phyloP scores from a whole-genome alignment of 2,797 vertebrate genomes.

The Fratercula arctica region DNA sequence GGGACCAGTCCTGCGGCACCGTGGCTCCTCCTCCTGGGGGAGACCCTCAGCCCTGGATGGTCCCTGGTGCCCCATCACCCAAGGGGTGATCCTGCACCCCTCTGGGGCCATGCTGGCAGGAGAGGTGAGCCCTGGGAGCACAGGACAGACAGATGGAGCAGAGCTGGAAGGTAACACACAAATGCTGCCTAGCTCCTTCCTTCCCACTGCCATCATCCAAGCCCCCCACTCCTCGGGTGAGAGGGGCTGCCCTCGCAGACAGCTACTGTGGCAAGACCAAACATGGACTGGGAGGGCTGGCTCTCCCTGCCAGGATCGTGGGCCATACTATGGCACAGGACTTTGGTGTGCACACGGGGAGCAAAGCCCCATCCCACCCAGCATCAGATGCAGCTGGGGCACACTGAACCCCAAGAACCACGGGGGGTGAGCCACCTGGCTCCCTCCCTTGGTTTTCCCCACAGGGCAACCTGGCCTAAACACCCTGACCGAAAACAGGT shows the following conservation, averaged over 20 bases:
- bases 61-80: neutral
- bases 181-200: neutral
- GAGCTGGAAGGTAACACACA: neutral
- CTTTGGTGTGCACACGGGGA: neutral
- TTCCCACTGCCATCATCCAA: neutral
- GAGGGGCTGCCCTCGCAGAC: neutral
- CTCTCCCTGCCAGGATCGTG: fast-evolving
- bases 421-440: fast-evolving
- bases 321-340: neutral
- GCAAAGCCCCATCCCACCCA: neutral
- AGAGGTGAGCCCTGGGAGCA: fast-evolving
- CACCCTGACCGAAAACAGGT: neutral
- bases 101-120: neutral
- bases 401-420: neutral
- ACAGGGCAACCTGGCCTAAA: neutral
- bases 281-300: neutral
- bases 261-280: neutral
- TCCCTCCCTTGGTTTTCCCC: neutral
- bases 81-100: neutral
- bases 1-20: neutral
- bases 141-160: fast-evolving
- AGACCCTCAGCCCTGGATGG: neutral
- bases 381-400: fast-evolving
- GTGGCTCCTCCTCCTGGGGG: neutral
- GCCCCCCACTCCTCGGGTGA: fast-evolving